Percentiles rank a stretch among this genome's conserved stretches.
These are phyloP conservation scores for Pyrgilauda ruficollis DNA, from an alignment of 2,113 vertebrate genomes.

Conservation along the genomic window DNA sequence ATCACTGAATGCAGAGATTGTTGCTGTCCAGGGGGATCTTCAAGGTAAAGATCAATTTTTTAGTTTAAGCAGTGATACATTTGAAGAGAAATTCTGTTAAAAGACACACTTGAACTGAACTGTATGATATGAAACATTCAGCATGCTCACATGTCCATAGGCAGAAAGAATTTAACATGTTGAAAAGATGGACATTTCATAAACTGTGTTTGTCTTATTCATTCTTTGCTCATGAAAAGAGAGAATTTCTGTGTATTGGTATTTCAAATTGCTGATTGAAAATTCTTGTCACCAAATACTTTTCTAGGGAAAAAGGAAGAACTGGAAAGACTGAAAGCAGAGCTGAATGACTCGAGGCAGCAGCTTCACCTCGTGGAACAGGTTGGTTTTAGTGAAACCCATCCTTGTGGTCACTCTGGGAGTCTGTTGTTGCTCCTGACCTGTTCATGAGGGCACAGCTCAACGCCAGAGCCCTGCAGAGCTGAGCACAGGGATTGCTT, in stretches of 20 bases:
- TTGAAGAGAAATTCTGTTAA: background rate
- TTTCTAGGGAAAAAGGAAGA: conserved; percentile 73
- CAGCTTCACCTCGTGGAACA: conserved; percentile 70
- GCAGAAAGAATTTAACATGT: background rate
- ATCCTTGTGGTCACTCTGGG: accelerated
- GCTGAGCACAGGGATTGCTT: background rate
- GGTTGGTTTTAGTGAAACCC: conserved; percentile 35
- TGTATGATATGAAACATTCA: background rate
- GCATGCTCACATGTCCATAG: background rate
- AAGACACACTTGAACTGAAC: background rate
- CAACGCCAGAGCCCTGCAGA: background rate
- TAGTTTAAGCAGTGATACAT: background rate
- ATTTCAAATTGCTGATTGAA: background rate
- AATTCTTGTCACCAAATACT: background rate
- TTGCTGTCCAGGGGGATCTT: conserved; percentile 57
- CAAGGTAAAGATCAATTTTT: conserved; percentile 46
- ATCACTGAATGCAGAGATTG: conserved; percentile 36
- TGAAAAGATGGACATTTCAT: background rate
- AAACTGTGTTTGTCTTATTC: background rate
- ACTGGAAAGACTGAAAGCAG: conserved; percentile 63
- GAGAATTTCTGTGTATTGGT: background rate
- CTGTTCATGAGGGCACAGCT: background rate
- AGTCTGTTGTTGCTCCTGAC: background rate
- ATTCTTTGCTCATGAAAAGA: background rate
- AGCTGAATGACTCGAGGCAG: conserved; percentile 64